Conservation (phyloP, 2,113 vertebrate genomes). For the Rhea americana region DNA sequence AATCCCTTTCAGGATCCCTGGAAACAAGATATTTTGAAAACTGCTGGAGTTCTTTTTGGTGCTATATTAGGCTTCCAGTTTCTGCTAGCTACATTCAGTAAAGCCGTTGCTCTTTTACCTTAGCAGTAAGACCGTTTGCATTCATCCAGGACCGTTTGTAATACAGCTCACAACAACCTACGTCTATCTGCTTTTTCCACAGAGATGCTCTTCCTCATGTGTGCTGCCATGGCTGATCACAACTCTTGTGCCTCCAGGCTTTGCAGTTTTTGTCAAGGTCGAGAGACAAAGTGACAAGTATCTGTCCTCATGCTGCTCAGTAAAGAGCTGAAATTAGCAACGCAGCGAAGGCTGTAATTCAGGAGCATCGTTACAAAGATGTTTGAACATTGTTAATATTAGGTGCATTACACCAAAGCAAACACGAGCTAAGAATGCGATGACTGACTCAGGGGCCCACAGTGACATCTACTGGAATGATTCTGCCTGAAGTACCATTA, state of each 20-base stretch:
- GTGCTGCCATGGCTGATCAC: background rate
- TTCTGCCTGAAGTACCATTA: background rate
- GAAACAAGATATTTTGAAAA: background rate
- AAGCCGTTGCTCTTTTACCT: background rate
- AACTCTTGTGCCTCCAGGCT: background rate
- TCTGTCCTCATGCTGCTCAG: slow-evolving; percentile 21
- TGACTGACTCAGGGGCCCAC: slow-evolving; percentile 46
- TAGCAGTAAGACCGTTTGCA: no score
- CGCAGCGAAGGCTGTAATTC: slow-evolving; percentile 43
- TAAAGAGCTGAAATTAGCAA: slow-evolving; percentile 51
- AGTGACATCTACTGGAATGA: slow-evolving; percentile 76
- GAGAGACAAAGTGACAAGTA: slow-evolving; percentile 32
- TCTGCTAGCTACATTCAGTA: background rate
- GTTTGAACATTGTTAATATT: slow-evolving; percentile 20
- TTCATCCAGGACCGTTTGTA: background rate
- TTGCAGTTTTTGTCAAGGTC: background rate
- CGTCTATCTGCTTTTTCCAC: background rate
- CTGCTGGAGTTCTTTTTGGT: background rate
- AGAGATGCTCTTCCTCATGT: background rate
- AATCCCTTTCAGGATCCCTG: background rate
- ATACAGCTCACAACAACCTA: rapidly evolving
- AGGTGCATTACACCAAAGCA: background rate
- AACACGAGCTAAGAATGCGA: background rate
- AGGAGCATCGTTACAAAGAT: background rate
- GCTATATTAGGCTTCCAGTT: rapidly evolving